Percentiles rank a stretch among this genome's conserved stretches.
Evolutionary conservation across 2,797 vertebrate genomes (phyloP).

Genomic region (Furcifer pardalis): DNA sequence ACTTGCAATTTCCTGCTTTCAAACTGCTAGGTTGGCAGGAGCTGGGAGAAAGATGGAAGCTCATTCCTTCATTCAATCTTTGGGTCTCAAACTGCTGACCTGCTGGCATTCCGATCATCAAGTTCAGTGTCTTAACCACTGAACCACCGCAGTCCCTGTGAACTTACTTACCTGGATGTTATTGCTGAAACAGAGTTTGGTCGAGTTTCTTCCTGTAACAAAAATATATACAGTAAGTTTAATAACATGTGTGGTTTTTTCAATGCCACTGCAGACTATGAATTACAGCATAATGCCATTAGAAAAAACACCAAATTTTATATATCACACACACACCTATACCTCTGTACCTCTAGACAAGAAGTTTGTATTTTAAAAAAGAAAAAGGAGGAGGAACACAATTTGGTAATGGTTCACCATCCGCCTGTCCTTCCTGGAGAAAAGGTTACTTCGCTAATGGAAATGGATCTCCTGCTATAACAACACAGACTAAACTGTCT

Average conservation of each 20-base stretch:
- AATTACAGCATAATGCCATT: not conserved
- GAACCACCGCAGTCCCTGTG: too few relatives aligned
- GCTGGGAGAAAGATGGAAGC: too few relatives aligned
- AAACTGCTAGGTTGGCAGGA: too few relatives aligned
- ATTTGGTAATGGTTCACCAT: not conserved
- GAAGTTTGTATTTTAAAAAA: not conserved
- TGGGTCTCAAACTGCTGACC: too few relatives aligned
- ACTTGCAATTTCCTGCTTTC: too few relatives aligned
- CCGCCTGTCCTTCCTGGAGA: not conserved
- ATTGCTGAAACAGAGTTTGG: not conserved
- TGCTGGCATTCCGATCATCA: too few relatives aligned
- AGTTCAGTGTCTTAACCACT: too few relatives aligned
- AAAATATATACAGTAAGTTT: conserved; percentile 4
- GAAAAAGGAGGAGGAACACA: not conserved
- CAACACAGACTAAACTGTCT: not conserved
- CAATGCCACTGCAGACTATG: not conserved
- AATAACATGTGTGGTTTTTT: not conserved
- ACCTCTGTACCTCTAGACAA: too few relatives aligned
- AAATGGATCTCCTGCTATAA: not conserved
- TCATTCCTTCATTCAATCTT: too few relatives aligned
- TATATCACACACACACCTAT: not conserved
- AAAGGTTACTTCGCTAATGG: not conserved
- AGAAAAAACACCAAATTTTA: not conserved
- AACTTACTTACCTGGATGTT: conserved; percentile 7
- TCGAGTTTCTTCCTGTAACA: not conserved